Conservation (phyloP, 37 sponge, comb jelly and placozoan genomes). For the Ephydatia muelleri region DNA sequence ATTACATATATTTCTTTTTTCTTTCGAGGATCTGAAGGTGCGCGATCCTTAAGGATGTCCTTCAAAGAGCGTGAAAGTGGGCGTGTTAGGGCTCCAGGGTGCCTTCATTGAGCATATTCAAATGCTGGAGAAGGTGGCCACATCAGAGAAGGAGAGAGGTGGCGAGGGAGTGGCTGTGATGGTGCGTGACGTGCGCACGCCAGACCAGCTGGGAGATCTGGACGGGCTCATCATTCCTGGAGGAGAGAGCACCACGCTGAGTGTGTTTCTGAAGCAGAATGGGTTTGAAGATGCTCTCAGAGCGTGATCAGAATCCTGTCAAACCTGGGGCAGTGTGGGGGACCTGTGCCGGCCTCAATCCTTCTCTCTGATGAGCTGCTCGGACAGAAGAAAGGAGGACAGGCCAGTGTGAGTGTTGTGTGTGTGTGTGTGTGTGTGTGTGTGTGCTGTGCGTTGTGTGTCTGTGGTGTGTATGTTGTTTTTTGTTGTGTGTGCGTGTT, state of each 20-base stretch:
- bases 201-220: slow-evolving; percentile 28
- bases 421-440: neutral
- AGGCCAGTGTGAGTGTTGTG: slow-evolving; percentile 48
- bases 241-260: slow-evolving; percentile 84
- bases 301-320: slow-evolving; percentile 13
- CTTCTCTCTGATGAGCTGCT: slow-evolving; percentile 53
- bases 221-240: slow-evolving; percentile 79
- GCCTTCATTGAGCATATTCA: slow-evolving; percentile 69
- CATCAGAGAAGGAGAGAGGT: neutral
- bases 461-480: neutral
- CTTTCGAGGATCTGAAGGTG: no score
- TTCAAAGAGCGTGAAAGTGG: neutral
- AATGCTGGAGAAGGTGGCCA: slow-evolving; percentile 37
- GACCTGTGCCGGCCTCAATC: slow-evolving; percentile 81
- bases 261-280: slow-evolving; percentile 65
- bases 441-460: neutral
- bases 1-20: no score
- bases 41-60: neutral
- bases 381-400: slow-evolving; percentile 76
- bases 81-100: slow-evolving; percentile 76
- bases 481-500: no score
- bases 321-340: slow-evolving; percentile 67
- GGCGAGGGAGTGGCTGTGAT: neutral
- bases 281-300: slow-evolving; percentile 49
- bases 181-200: slow-evolving; percentile 40